phyloP scores from a whole-genome alignment of 2,113 vertebrate genomes.

The Lynx canadensis region DNA sequence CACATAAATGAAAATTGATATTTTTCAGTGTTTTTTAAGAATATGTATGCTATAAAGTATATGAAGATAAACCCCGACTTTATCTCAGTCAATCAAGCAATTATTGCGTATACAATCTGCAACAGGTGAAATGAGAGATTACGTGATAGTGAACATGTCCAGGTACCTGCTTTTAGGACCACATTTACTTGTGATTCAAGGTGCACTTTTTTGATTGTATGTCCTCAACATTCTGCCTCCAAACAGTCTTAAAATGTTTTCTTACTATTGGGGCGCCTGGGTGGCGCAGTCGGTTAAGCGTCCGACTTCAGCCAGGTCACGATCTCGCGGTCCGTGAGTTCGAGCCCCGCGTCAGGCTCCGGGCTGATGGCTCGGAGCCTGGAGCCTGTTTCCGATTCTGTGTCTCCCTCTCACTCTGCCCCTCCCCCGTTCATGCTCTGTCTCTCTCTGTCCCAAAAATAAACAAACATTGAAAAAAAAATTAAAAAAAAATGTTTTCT shows the following conservation, averaged over 20 bases:
- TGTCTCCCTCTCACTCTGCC: too few species aligned
- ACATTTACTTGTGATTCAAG: neutral
- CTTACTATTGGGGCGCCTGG: too few species aligned
- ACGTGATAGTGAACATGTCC: fast-evolving
- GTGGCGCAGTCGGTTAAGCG: too few species aligned
- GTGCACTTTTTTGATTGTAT: neutral
- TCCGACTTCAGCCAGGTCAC: too few species aligned
- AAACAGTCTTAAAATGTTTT: neutral
- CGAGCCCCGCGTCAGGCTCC: too few species aligned
- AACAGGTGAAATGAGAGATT: neutral
- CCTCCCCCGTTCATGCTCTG: too few species aligned
- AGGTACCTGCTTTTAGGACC: neutral
- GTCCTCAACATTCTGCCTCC: neutral
- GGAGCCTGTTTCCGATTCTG: too few species aligned
- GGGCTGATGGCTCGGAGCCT: too few species aligned
- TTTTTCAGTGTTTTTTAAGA: neutral
- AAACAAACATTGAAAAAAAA: too few species aligned
- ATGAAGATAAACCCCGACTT: neutral
- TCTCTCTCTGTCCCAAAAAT: too few species aligned
- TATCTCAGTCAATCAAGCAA: neutral
- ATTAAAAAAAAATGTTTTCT: neutral
- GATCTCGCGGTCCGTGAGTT: too few species aligned
- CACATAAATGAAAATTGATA: neutral
- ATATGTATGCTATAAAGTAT: neutral
- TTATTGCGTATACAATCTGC: neutral